Evolutionary conservation across 2,888 invertebrate genomes (phyloP).

Genomic region (Pollenia amentaria): DNA sequence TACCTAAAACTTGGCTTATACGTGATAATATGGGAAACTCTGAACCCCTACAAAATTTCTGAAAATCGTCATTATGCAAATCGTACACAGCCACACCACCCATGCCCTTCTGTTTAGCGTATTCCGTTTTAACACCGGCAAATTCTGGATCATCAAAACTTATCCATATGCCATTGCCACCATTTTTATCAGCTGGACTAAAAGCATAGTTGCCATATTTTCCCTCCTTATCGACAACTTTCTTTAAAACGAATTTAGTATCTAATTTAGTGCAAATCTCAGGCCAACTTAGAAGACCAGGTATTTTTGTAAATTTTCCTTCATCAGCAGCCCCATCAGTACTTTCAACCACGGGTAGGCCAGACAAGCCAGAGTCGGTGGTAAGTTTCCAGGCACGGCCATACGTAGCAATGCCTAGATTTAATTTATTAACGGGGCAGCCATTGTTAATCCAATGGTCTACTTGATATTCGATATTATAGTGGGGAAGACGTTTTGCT

Average conservation of each 20-base stretch:
- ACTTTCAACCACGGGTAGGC: conserved; percentile 89
- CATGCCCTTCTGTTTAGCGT: conserved; percentile 89
- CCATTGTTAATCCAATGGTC: conserved; percentile 86
- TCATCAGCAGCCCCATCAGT: conserved; percentile 89
- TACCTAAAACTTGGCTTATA: conserved; percentile 18
- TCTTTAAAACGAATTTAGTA: conserved; percentile 88
- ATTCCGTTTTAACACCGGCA: conserved; percentile 91
- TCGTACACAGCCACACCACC: conserved; percentile 92
- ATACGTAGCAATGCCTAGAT: conserved; percentile 89
- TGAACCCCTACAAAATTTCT: conserved; percentile 91
- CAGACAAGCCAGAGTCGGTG: conserved; percentile 89
- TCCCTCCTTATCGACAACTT: conserved; percentile 90
- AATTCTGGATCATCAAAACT: conserved; percentile 93
- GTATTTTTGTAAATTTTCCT: conserved; percentile 89
- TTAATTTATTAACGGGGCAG: conserved; percentile 88
- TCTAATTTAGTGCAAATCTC: conserved; percentile 91
- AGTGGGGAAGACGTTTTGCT: conserved; percentile 86
- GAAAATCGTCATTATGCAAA: conserved; percentile 91
- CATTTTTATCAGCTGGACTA: conserved; percentile 88
- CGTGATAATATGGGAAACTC: conserved; percentile 87
- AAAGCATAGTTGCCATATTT: conserved; percentile 92
- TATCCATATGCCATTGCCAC: conserved; percentile 91
- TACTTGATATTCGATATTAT: conserved; percentile 89
- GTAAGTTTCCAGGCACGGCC: conserved; percentile 92
- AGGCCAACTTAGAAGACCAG: conserved; percentile 90